A percentile compares a stretch with the other conserved stretches of the same genome.
These are phyloP conservation scores for Cerceris ruficornis DNA, from an alignment of 2,888 invertebrate species.

Conservation along the genomic window DNA sequence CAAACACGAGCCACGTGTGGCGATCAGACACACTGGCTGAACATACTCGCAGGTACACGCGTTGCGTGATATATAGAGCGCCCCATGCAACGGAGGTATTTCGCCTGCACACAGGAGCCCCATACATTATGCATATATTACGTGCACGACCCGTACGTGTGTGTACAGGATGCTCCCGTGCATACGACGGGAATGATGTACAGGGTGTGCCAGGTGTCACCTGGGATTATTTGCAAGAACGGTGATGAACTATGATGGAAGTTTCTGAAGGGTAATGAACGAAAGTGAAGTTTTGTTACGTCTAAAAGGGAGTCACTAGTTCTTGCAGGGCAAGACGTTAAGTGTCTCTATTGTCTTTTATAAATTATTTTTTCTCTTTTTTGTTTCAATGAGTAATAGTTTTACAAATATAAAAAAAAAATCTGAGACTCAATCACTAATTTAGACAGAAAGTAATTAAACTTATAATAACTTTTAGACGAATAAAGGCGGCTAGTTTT, in stretches of 20 bases:
- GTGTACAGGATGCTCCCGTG: slow-evolving; percentile 40
- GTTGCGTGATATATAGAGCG: slow-evolving; percentile 38
- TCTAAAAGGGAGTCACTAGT: neutral
- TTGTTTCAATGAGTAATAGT: too few species aligned
- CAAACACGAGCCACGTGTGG: neutral
- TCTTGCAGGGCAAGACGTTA: too few species aligned
- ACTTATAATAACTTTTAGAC: too few species aligned
- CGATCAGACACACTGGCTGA: slow-evolving; percentile 20
- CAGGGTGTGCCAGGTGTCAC: slow-evolving; percentile 51
- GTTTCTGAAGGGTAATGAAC: neutral
- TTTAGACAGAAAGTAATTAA: too few species aligned
- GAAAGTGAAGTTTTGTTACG: neutral
- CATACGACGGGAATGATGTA: slow-evolving; percentile 40
- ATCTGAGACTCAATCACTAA: too few species aligned
- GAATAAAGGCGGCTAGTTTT: too few species aligned
- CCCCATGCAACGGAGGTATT: slow-evolving; percentile 34
- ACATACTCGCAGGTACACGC: slow-evolving; percentile 19
- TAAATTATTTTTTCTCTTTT: too few species aligned
- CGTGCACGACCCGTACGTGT: slow-evolving; percentile 30
- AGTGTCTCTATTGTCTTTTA: too few species aligned
- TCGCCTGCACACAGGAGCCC: slow-evolving; percentile 30
- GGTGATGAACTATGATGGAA: slow-evolving; percentile 25
- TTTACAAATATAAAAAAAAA: too few species aligned
- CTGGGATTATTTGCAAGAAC: slow-evolving; percentile 40
- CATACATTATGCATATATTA: slow-evolving; percentile 54